Evolutionary conservation across 1,140 invertebrate genomes (phyloP).

Genomic region (Episyrphus balteatus): DNA sequence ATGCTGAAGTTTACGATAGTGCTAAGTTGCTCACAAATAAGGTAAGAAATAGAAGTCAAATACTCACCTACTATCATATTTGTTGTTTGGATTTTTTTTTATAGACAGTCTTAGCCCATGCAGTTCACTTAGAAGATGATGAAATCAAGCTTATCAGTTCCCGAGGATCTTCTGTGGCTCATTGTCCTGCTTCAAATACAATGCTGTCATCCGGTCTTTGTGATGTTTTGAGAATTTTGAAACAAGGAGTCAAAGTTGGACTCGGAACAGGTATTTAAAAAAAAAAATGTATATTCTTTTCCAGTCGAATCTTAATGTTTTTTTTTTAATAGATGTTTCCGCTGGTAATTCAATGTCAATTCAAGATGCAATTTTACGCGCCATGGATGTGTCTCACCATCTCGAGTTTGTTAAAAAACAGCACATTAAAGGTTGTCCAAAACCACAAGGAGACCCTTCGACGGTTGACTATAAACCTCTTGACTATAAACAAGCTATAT

Average conservation of each 20-base stretch:
- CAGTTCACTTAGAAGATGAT: slow-evolving; percentile 56
- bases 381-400: slow-evolving; percentile 62
- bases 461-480: slow-evolving; percentile 38
- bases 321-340: slow-evolving; percentile 56
- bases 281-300: slow-evolving; percentile 41
- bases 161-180: slow-evolving; percentile 55
- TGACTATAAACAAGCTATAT: slow-evolving; percentile 66
- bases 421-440: slow-evolving; percentile 19
- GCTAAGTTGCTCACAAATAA: slow-evolving; percentile 61
- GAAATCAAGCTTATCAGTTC: slow-evolving; percentile 59
- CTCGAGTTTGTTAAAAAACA: slow-evolving; percentile 40
- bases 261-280: slow-evolving; percentile 52
- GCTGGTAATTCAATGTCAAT: slow-evolving; percentile 69
- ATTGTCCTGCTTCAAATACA: slow-evolving; percentile 82
- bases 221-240: slow-evolving; percentile 54
- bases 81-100: slow-evolving; percentile 7
- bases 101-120: slow-evolving; percentile 64
- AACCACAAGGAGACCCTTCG: slow-evolving; percentile 7
- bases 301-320: background rate
- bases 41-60: slow-evolving; percentile 36
- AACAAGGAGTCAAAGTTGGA: slow-evolving; percentile 60
- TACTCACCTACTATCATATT: too few species aligned
- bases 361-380: slow-evolving; percentile 58
- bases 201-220: slow-evolving; percentile 74
- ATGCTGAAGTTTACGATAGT: slow-evolving; percentile 65